Evolutionary conservation across 30 jellyfish, hydroid and myxozoan genomes (phyloP), one percentile per base, ranked within the genome.

Genomic region (Hydractinia echinata): DNA sequence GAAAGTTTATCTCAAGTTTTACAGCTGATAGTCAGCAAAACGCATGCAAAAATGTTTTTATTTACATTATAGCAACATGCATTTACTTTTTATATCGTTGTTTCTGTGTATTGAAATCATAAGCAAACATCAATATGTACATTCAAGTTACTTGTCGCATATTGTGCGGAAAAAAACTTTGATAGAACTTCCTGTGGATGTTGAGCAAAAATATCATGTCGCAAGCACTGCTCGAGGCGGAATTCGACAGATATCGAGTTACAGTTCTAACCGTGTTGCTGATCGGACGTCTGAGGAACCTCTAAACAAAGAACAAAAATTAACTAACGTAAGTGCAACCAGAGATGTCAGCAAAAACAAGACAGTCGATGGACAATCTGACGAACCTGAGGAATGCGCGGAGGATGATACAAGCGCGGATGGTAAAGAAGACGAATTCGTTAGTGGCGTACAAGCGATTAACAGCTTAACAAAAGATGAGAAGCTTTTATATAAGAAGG

Each of bases 331-430:
- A 6, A 64, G 19, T 64, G 19, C 74, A 64, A 64, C 19, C 10
- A 30, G 44, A 30, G 44, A 30, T 30, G 44, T 30, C 44, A 44
- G 19, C 4, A 64, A 52, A 53, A 53, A 30, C 8, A 55, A 9
- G 73, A 60, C 66, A 52, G 66, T 30, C 14, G 81, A 64, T 30
- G 83, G 51, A 4, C 54, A 9, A 9, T 11, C 30, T 51, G 55
- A 53, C 84, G 84, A 76, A 51, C 84, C 76, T 77, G 78, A 77
- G 39, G 78, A 52, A 53, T 77, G 85, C n/a, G 51, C 54, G 44
- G 85, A 77, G 0, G 85, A 77, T 13, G 85, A 77, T 77, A 52
- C 44, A 5, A 53, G 73, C 30, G 81, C 73, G 30, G 78, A 77
- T 7, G 81, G 18, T 10, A 53, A 76, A 6, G 84, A 76, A 76